phyloP scores from a whole-genome alignment of 1,140 invertebrate species.

The Orius insidiosus region DNA sequence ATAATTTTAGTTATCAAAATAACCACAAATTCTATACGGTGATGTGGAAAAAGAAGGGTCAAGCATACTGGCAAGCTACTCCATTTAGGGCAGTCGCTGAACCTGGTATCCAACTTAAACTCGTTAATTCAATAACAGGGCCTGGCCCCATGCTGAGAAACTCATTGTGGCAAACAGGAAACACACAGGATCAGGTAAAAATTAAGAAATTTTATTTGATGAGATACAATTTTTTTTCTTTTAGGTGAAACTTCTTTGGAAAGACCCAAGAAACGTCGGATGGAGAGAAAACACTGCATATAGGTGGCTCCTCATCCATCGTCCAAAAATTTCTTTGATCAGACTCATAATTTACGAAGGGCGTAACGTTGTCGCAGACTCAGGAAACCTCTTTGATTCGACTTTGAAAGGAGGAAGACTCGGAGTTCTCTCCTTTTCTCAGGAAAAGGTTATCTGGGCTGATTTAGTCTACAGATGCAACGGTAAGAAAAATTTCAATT shows the following conservation, averaged over 20 bases:
- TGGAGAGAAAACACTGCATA: conserved; percentile 89
- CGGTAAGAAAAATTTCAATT: conserved; percentile 38
- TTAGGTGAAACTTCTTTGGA: conserved; percentile 80
- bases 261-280: conserved; percentile 75
- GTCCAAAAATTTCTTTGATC: conserved; percentile 83
- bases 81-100: conserved; percentile 85
- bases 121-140: conserved; percentile 78
- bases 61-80: conserved; percentile 84
- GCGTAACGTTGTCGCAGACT: conserved; percentile 71
- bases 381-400: conserved; percentile 79
- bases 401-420: conserved; percentile 76
- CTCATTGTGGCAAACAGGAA: conserved; percentile 84
- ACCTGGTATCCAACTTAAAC: conserved; percentile 82
- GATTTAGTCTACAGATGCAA: conserved; percentile 88
- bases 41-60: conserved; percentile 90
- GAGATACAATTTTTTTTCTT: conserved; percentile 1
- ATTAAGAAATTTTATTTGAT: neutral
- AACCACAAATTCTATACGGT: conserved; percentile 87
- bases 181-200: conserved; percentile 61
- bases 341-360: conserved; percentile 76
- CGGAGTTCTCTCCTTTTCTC: conserved; percentile 92
- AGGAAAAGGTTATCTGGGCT: conserved; percentile 95
- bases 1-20: conserved; percentile 60
- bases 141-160: conserved; percentile 81
- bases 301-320: conserved; percentile 79